phyloP scores from a whole-genome alignment of 2,797 vertebrate species.

The Ara ararauna region DNA sequence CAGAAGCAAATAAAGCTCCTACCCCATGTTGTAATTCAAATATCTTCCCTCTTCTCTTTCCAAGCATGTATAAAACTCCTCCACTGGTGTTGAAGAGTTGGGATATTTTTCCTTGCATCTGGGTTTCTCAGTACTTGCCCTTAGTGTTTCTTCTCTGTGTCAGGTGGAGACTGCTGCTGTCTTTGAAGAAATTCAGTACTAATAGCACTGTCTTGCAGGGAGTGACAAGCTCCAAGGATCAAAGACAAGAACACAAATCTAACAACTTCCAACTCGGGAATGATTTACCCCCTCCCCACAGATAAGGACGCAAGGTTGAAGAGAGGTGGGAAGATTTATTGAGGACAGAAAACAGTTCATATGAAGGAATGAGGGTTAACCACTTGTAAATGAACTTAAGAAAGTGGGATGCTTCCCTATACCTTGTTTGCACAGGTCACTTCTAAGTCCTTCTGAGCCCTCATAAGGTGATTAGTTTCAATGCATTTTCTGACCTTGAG shows the following conservation, averaged over 20 bases:
- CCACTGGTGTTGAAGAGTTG: neutral
- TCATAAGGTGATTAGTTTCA: neutral
- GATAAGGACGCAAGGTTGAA: neutral
- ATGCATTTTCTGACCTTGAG: neutral
- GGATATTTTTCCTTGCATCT: neutral
- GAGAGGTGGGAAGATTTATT: neutral
- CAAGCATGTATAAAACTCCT: neutral
- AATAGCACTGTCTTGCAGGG: neutral
- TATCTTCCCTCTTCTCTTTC: neutral
- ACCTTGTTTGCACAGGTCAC: neutral
- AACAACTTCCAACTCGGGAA: neutral
- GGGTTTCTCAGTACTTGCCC: neutral
- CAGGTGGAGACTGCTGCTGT: neutral
- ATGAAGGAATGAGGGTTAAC: neutral
- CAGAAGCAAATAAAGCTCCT: neutral
- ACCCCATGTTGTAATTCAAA: neutral
- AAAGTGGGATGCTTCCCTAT: neutral
- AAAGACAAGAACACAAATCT: constrained; percentile 40
- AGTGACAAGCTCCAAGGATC: constrained; percentile 23
- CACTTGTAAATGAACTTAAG: neutral
- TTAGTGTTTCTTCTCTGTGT: neutral
- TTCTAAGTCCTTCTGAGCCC: neutral
- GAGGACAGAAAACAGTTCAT: neutral
- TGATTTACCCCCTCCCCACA: neutral
- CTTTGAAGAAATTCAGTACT: constrained; percentile 7